These are phyloP conservation scores for Percopsis transmontana DNA, from an alignment of 2,113 vertebrate genomes.

Conservation along the genomic window DNA sequence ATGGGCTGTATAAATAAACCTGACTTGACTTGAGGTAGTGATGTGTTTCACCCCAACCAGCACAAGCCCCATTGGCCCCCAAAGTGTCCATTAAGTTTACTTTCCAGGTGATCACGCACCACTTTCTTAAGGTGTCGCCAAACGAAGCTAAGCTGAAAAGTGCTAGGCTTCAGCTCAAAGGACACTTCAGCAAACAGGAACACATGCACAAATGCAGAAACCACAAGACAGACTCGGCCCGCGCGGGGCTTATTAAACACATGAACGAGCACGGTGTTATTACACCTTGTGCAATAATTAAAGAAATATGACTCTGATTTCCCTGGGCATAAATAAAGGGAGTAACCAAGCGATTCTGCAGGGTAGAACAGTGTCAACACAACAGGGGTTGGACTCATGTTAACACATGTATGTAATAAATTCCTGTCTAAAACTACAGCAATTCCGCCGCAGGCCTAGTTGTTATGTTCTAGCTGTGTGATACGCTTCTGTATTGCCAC, in stretches of 20 bases:
- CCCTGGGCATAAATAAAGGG: conserved; percentile 35
- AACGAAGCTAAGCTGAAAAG: too few relatives aligned
- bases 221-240: too few relatives aligned
- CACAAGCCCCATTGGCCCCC: too few relatives aligned
- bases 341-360: conserved; percentile 42
- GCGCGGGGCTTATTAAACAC: conserved; percentile 43
- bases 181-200: too few relatives aligned
- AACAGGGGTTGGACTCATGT: conserved; percentile 40
- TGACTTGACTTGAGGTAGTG: too few relatives aligned
- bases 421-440: conserved; percentile 34
- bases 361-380: conserved; percentile 38
- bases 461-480: conserved; percentile 1
- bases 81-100: too few relatives aligned
- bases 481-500: conserved; percentile 4
- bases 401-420: conserved; percentile 53
- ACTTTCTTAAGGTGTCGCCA: too few relatives aligned
- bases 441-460: conserved; percentile 20
- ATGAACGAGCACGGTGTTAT: conserved; percentile 33
- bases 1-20: too few relatives aligned
- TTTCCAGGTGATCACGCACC: too few relatives aligned
- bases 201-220: too few relatives aligned
- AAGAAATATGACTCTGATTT: conserved; percentile 33
- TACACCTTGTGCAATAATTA: conserved; percentile 20
- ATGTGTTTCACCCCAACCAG: too few relatives aligned
- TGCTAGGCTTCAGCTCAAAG: too few relatives aligned